Conservation (phyloP, 92 coral and sea anemone species). For the Paramuricea clavata region DNA sequence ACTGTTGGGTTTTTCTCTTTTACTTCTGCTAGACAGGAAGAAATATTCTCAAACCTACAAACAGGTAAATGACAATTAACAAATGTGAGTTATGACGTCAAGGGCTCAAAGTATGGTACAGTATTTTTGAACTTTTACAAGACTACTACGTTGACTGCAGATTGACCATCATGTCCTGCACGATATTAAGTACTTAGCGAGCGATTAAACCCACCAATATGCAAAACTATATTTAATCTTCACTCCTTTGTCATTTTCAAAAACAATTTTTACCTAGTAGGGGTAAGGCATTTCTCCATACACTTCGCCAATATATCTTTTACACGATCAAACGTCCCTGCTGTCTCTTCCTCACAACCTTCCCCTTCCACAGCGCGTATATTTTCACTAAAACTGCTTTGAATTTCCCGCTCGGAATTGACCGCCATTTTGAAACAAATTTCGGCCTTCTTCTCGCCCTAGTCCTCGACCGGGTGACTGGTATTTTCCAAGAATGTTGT, state of each 20-base stretch:
- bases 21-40: constrained; percentile 67
- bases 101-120: no score
- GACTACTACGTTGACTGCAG: no score
- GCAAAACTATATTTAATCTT: no score
- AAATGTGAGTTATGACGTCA: no score
- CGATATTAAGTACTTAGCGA: no score
- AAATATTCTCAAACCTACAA: constrained; percentile 79
- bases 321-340: constrained; percentile 65
- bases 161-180: no score
- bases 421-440: constrained; percentile 75
- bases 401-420: constrained; percentile 29
- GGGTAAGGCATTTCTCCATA: constrained; percentile 77
- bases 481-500: not conserved
- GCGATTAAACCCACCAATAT: no score
- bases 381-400: constrained; percentile 8
- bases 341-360: constrained; percentile 14
- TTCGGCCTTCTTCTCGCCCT: constrained; percentile 41
- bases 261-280: constrained; percentile 66
- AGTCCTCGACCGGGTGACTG: constrained; percentile 4
- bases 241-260: not conserved
- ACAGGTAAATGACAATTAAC: no score
- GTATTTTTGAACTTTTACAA: no score
- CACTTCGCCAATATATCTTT: constrained; percentile 74
- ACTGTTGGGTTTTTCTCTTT: constrained; percentile 75
- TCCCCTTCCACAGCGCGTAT: not conserved